These are phyloP conservation scores for Strix uralensis DNA, from an alignment of 2,113 vertebrate species.

Conservation along the genomic window DNA sequence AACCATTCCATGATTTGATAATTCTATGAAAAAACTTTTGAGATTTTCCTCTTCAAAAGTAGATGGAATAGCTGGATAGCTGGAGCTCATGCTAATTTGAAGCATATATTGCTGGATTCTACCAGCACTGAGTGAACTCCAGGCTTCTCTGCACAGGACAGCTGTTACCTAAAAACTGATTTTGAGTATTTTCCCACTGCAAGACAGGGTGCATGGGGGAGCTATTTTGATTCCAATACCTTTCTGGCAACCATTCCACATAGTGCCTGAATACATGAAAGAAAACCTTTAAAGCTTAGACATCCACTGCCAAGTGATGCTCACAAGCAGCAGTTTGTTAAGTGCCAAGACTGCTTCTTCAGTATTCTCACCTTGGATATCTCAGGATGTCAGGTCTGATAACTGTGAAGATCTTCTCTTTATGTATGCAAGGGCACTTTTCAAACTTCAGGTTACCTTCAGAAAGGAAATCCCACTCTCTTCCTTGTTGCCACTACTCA, in stretches of 20 bases:
- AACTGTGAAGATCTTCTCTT: neutral
- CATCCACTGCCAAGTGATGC: neutral
- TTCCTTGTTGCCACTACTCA: neutral
- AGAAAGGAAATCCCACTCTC: neutral
- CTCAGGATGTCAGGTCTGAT: neutral
- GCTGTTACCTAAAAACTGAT: neutral
- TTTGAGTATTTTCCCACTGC: neutral
- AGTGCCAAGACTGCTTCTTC: neutral
- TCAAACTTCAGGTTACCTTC: neutral
- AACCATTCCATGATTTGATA: neutral
- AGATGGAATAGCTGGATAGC: neutral
- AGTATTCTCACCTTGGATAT: neutral
- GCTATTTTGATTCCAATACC: neutral
- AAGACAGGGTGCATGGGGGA: neutral
- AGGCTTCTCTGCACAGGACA: neutral
- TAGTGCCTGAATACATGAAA: neutral
- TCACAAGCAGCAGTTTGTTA: neutral
- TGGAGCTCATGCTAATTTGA: neutral
- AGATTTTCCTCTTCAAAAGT: neutral
- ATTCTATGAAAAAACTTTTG: neutral
- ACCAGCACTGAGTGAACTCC: neutral
- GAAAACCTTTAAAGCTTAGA: neutral
- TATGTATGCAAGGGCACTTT: neutral
- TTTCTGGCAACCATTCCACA: neutral
- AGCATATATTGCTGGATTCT: neutral